Base-by-base conservation (phyloP, 2,888 invertebrate genomes). In the Andrena camellia region DNA sequence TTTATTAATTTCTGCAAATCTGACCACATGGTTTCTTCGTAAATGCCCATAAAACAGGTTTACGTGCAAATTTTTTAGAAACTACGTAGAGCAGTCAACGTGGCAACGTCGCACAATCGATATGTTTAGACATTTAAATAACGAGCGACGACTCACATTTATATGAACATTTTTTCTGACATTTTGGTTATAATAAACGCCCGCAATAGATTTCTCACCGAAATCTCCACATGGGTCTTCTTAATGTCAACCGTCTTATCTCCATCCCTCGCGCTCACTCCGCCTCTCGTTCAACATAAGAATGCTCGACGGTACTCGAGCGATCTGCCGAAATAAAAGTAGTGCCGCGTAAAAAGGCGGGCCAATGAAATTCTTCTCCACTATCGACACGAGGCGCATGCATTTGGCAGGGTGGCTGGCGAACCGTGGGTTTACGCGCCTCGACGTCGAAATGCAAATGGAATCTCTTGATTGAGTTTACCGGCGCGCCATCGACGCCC, bases 391-490 rank as follows among this genome's bases (percentile, higher is more conserved):
- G 20, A 23, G 42, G 2, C 7, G 42, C 48, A 26, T 54, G 68
- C 77, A 59, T 71, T 54, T 52, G n/a, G 64, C 70, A 8, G 23
- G 23, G 59, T 29, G 60, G 66, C 59, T 26, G 23, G 57, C 78
- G 79, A 59, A 80, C 59, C 78, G 66, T 8, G 50, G 78, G 78
- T 69, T 59, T 75, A 74, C 68, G 80, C 78, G 60, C 71, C 57
- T 67, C 77, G 74, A 57, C 75, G 73, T 63, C 73, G 81, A 88
- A 79, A 85, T 85, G 85, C 81, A 88, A 88, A 86, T 86, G 88
- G 83, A 86, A 88, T 88, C 87, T 86, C 73, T 84, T 87, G 89
- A 88, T 88, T 87, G 87, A 88, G 88, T 88, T 88, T 87, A 85
- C 77, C 81, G 69, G 77, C 68, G 70, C 70, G 33, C 60, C 71